Percentiles rank a stretch among this genome's conserved stretches.
Conservation (phyloP, 92 coral and sea anemone species). For the Desmophyllum pertusum region DNA sequence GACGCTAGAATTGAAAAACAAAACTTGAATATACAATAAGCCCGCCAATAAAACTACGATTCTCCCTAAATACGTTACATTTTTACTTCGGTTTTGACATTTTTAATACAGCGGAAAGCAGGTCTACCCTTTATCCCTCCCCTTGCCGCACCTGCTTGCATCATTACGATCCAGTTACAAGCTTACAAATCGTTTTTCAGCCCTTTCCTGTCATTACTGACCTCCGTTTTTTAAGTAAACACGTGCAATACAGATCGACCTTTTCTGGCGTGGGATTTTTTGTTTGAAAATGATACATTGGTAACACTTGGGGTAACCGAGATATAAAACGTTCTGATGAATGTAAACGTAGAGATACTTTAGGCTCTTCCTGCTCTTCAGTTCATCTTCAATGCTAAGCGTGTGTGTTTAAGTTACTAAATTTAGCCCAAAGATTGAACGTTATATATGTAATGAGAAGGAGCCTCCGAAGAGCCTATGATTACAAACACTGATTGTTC, state of each 20-base stretch:
- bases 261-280: neutral
- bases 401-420: too few species aligned
- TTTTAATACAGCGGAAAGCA: neutral
- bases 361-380: too few species aligned
- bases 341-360: too few species aligned
- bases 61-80: neutral
- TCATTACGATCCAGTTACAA: neutral
- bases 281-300: neutral
- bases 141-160: neutral
- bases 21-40: neutral
- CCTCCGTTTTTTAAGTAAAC: neutral
- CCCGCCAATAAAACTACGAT: neutral
- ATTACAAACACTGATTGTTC: neutral
- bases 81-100: neutral
- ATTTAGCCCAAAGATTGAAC: slow-evolving; percentile 10
- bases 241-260: neutral
- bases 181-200: neutral
- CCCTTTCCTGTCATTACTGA: neutral
- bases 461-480: neutral
- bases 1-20: slow-evolving; percentile 4
- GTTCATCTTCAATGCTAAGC: too few species aligned
- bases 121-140: neutral
- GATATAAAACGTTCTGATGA: neutral
- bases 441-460: neutral
- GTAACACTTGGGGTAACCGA: neutral